Conservation (phyloP, 1,140 invertebrate species). For the Lamellibrachia luymesi region DNA sequence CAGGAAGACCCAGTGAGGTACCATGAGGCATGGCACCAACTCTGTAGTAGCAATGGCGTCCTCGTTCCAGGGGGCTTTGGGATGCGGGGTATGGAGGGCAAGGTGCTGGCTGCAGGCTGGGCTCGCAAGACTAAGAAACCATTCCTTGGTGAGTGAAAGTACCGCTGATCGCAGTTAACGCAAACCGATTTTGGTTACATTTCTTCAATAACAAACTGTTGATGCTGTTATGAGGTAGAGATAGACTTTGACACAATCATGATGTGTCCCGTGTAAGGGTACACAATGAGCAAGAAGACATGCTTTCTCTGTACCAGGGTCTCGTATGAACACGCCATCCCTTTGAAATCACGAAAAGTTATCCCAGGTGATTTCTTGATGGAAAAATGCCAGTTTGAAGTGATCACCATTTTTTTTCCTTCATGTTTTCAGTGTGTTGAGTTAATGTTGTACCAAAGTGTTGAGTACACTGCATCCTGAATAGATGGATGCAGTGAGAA, state of each 20-base stretch:
- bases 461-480: slow-evolving; percentile 4
- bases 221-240: neutral
- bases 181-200: neutral
- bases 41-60: slow-evolving; percentile 89
- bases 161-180: neutral
- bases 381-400: neutral
- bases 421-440: slow-evolving; percentile 4
- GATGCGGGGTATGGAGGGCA: slow-evolving; percentile 91
- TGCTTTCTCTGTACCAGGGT: too few relatives aligned
- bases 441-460: neutral
- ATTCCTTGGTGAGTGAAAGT: slow-evolving; percentile 67
- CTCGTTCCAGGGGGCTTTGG: slow-evolving; percentile 98
- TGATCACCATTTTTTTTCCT: neutral
- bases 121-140: slow-evolving; percentile 87
- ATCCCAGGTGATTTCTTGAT: neutral
- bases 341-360: neutral
- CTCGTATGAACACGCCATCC: too few relatives aligned
- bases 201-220: neutral
- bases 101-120: slow-evolving; percentile 90
- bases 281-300: too few relatives aligned
- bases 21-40: slow-evolving; percentile 88
- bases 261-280: too few relatives aligned
- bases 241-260: neutral
- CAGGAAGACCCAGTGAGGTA: slow-evolving; percentile 77
- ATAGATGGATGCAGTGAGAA: neutral